Percentiles rank a stretch among this genome's conserved stretches.
These are phyloP conservation scores for Ceratotherium simum DNA, from an alignment of 2,113 vertebrate species.

Conservation along the genomic window DNA sequence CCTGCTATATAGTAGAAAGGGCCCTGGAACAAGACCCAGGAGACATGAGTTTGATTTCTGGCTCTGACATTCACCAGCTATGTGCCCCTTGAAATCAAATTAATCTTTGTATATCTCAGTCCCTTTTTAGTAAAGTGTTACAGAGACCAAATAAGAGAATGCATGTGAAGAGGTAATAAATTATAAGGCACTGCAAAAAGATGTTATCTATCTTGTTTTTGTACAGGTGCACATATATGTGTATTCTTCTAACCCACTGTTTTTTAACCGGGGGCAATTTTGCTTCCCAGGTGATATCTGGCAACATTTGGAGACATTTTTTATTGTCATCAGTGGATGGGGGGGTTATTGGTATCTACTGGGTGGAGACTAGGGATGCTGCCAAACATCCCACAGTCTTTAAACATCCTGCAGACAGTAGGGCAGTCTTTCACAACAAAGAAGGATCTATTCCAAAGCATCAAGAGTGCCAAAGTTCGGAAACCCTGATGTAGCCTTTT, in stretches of 20 bases:
- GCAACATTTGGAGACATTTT: background rate
- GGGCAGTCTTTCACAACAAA: background rate
- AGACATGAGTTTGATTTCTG: background rate
- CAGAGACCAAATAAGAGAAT: background rate
- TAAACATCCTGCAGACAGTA: background rate
- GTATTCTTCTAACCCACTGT: background rate
- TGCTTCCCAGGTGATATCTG: background rate
- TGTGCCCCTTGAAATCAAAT: background rate
- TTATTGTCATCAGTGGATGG: background rate
- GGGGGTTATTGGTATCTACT: background rate
- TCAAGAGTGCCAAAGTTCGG: background rate
- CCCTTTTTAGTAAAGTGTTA: background rate
- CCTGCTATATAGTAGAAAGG: no score
- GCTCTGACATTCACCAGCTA: background rate
- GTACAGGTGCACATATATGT: background rate
- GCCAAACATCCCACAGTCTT: background rate
- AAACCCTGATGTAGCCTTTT: background rate
- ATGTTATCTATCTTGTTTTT: background rate
- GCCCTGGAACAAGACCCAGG: background rate
- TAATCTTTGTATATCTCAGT: background rate
- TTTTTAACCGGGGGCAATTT: background rate
- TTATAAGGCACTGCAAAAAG: background rate
- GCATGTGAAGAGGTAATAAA: background rate
- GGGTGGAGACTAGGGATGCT: background rate
- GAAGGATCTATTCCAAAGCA: background rate